Evolutionary conservation across 2,888 invertebrate species (phyloP), one percentile per base, ranked within the genome.

Genomic region (Campoletis raptor): DNA sequence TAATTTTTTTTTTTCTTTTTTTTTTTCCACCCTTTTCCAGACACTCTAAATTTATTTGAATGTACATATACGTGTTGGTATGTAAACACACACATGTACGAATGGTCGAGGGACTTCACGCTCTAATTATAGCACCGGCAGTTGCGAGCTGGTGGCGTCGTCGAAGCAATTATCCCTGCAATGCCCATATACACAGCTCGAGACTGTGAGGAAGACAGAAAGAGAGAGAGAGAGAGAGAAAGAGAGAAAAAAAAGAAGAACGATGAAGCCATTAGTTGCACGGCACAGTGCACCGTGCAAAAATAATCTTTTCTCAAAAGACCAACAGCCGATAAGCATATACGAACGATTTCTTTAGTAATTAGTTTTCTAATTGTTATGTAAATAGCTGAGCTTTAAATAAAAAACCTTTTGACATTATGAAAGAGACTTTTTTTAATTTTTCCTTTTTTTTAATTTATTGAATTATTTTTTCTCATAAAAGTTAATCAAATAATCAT

Each of bases 221-320:
- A 57, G 54, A 67, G n/a, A 61, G 30, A 52, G 24, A 67, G 70
- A n/a, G 18, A 57, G 52, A 45, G 82, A 48, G 18, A 7, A 7
- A 37, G 64, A 61, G 24, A 21, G 74, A 81, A n/a, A 57, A 48
- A 66, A 48, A 79, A 69, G 64, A 21, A n/a, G 48, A 45, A 61
- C 79, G 90, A 91, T 90, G 90, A 91, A 91, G 90, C 90, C 90
- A 90, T 91, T 91, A 91, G 87, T 86, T 86, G 88, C 91, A 90
- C 90, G 90, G 85, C 89, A 90, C 83, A 89, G 81, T 73, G 78
- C 80, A 40, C 37, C 66, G 83, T 18, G 85, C 85, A 89, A 88
- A 90, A 91, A 90, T 90, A 90, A 90, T 78, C 88, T 87, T 89
- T 78, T 88, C 79, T 66, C 40, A 66, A 64, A 73, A 78, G 72